These are phyloP conservation scores for Oscheius sp. DNA, from an alignment of 2,888 invertebrate genomes.

Conservation along the genomic window DNA sequence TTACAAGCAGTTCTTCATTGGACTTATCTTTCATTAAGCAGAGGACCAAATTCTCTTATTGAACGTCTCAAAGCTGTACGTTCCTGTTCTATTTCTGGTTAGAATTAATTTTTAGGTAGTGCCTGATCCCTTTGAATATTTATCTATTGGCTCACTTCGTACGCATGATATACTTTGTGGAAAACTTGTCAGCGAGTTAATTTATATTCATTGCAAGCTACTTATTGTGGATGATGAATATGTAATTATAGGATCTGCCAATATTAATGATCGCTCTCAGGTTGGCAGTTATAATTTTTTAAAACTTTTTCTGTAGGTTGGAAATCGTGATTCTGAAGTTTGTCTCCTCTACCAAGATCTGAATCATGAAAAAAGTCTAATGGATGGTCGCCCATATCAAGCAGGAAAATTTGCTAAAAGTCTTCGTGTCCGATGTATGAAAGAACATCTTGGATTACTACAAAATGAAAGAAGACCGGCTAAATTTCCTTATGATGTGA, in stretches of 20 bases:
- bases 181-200: conserved; percentile 84
- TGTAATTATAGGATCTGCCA: conserved; percentile 95
- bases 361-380: conserved; percentile 79
- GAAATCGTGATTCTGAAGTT: conserved; percentile 89
- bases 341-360: conserved; percentile 83
- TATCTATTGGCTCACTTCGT: conserved; percentile 76
- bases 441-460: conserved; percentile 87
- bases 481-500: conserved; percentile 53
- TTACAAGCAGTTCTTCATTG: conserved; percentile 88
- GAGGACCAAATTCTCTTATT: conserved; percentile 87
- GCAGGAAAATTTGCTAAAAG: conserved; percentile 89
- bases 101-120: conserved; percentile 24
- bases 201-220: conserved; percentile 97
- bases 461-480: conserved; percentile 74
- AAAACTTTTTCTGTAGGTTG: conserved; percentile 74
- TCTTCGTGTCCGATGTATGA: conserved; percentile 85
- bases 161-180: conserved; percentile 74
- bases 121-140: conserved; percentile 75
- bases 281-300: conserved; percentile 74
- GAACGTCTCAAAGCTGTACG: conserved; percentile 73
- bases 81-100: neutral
- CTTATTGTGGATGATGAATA: conserved; percentile 90
- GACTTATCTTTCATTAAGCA: conserved; percentile 93
- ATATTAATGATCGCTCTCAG: conserved; percentile 96
- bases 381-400: conserved; percentile 85